Base-by-base conservation (phyloP, 1,140 invertebrate species). In the Hirudo medicinalis region DNA sequence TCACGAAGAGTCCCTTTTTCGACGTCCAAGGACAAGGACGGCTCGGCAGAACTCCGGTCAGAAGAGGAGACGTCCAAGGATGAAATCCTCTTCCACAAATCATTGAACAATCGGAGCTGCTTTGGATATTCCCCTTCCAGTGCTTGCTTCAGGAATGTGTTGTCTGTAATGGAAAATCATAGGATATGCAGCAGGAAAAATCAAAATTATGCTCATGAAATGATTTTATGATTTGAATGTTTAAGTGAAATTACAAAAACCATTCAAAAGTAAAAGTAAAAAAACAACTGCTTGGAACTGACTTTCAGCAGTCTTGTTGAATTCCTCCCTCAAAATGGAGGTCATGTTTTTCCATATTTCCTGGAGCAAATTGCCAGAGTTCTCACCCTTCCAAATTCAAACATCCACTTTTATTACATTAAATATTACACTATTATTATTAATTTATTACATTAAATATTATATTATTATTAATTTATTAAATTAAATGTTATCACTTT, bases 101-200 rank as follows among this genome's bases (percentile, higher is more conserved):
- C 87, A 69, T 86, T 82, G 79, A 86, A 87, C 32, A 88, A 79
- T 60, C 86, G 87, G 17, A 94, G 82, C 69, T 94, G 83, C 79
- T 90, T 92, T 22, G 91, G 91, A 82, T 89, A 94, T 80, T 94
- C 91, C 67, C 89, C 88, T 83, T 94, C 91, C 70, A 94, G 84
- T 54, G 89, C 88, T 82, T 92, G 90, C 77, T 89, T 90, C n/a
- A 92, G 85, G 76, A 88, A 87, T 60, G 86, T 83, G 0, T 89
- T 87, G 67, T 80, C 84, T 85, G 73, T 54, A 74, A 76, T 70
- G 68, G 20, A 71, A 72, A 69, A 60, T n/a, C n/a, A n/a, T n/a
- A n/a, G 54, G 25, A 70, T 6, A 22, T 71, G 3, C 40, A 22
- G 29, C 9, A 49, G n/a, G 11, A 72, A 0, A 43, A 66, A 29